Base-by-base conservation (phyloP, 1,140 invertebrate species). In the Hylaeus anthracinus region DNA sequence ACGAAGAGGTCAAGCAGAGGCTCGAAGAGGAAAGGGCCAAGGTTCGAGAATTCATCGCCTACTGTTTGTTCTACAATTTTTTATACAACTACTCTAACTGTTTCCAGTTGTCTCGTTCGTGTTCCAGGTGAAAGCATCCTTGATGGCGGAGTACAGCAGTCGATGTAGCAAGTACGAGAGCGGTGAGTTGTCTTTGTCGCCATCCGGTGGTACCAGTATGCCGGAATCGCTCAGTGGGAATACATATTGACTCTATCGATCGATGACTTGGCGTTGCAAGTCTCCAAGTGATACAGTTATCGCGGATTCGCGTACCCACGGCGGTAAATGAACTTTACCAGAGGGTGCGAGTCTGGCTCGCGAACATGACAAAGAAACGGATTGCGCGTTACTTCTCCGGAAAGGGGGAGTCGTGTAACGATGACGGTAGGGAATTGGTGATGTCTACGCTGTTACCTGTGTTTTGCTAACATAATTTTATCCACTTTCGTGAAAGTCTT, bases 1-100 rank as follows among this genome's bases (percentile, higher is more conserved):
- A 98, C 89, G 97, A 98, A 89, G 94, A 95, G 82, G 96, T 98
- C 67, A 95, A 95, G 78, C 94, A 94, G 81, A 95, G 94, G 67
- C 92, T 97, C 83, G 94, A 95, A 55, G 95, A 96, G 60, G 96
- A 97, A 90, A 95, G 95, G 89, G 93, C 94, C 56, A 97, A 96
- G 94, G 97, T 97, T 91, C 72, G 76, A 15, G 39, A 37, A 51
- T 51, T 43, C 3, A 8, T 26, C 1, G 15, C 4, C n/a, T 41
- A 15, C 10, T 2, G 12, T 48, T 3, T 26, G n/a, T 8, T 75
- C 4, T 63, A n/a, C 56, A 1, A 14, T 43, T 10, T 41, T 15
- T 10, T 10, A n/a, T 8, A 8, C 39, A 56, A 74, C 45, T 58
- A 5, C 39, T 39, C 10, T 12, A 53, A 58, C 43, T 9, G 39